A percentile compares a stretch with the other conserved stretches of the same genome.
These are phyloP conservation scores for Ceratina japonica DNA, from an alignment of 1,140 invertebrate genomes.

Conservation along the genomic window DNA sequence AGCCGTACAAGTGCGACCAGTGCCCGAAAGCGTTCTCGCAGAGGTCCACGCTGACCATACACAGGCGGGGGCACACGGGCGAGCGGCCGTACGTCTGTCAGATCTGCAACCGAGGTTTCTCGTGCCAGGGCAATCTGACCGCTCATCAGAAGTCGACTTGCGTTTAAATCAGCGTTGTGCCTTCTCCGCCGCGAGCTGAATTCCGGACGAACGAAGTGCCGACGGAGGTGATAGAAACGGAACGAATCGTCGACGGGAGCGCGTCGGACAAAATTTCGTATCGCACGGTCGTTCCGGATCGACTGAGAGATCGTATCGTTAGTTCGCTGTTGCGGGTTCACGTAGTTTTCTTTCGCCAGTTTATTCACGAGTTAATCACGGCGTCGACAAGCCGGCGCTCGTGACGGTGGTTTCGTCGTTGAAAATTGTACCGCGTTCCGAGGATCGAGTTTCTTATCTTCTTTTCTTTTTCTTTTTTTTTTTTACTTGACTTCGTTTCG, in stretches of 20 bases:
- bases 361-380: background rate
- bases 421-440: background rate
- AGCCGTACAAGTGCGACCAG: slow-evolving; percentile 80
- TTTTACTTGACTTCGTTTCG: background rate
- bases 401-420: background rate
- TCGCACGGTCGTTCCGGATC: background rate
- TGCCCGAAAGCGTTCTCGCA: slow-evolving; percentile 79
- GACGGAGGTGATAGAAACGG: no score
- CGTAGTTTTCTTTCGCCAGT: no score
- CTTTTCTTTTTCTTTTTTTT: background rate
- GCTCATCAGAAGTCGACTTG: slow-evolving; percentile 78
- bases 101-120: slow-evolving; percentile 78
- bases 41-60: slow-evolving; percentile 78
- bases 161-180: slow-evolving; percentile 63
- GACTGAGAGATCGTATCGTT: no score
- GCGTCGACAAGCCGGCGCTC: background rate
- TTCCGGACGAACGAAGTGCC: background rate
- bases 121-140: slow-evolving; percentile 78
- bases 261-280: no score
- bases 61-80: slow-evolving; percentile 80
- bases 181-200: slow-evolving; percentile 31
- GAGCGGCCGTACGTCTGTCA: slow-evolving; percentile 79
- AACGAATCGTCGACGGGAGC: no score
- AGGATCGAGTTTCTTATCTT: background rate
- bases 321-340: no score